Base-by-base conservation (phyloP, 1,140 invertebrate genomes). In the Charaxes varanes region DNA sequence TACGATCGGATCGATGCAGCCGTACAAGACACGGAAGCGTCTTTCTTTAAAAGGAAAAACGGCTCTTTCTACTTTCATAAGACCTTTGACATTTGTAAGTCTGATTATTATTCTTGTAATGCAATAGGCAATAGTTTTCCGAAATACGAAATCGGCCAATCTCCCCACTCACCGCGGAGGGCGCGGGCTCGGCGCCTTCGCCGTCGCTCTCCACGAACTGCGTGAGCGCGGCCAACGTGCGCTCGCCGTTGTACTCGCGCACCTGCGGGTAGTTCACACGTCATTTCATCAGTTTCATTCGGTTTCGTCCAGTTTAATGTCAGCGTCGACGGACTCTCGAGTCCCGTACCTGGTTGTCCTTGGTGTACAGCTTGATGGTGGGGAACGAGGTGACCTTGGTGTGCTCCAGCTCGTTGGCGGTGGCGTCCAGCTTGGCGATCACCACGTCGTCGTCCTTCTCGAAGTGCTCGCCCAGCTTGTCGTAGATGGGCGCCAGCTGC, bases 341-440 rank as follows among this genome's bases (percentile, higher is more conserved):
- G 22, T 21, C 7, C 11, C 7, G 2, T 54, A 96, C 94, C 85
- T 97, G 90, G 84, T 97, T 97, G 46, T 93, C 92, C 85, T 97
- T 97, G 52, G 93, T 93, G 89, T 96, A 99, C 51, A 97, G 88
- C 73, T 96, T 98, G 68, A 99, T 90, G 15, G 98, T 99, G 19
- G 98, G 98, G 91, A 97, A 99, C 48, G 92, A 97, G 40, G 90
- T 90, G 69, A 99, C 91, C 87, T 97, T 98, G 18, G 95, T 92
- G 85, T 95, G 93, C 62, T 97, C 96, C 40, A 99, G 82, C 87
- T 99, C 98, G 83, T 99, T 99, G 66, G 90, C 93, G 38, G 97
- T 99, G 30, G 97, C 91, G 84, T 99, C 98, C 89, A 99, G 98
- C 86, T 99, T 99, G 51, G 97, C 97, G 72, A 99, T 94, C 6